A percentile compares a stretch with the other conserved stretches of the same genome.
These are phyloP conservation scores for Pachypeltis micranthus DNA, from an alignment of 1,140 invertebrate species.

Conservation along the genomic window DNA sequence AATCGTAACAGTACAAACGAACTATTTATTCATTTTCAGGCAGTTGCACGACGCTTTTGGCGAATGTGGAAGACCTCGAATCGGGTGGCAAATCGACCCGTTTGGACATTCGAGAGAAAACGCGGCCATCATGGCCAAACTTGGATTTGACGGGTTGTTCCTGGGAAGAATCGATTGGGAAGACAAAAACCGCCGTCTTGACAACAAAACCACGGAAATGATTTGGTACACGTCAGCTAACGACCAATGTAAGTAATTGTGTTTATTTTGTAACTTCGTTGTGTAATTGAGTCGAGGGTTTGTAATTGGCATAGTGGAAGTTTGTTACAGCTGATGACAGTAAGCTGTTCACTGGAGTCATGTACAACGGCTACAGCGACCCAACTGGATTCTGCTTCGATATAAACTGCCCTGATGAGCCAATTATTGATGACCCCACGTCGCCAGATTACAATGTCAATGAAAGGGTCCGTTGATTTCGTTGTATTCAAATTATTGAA, in stretches of 20 bases:
- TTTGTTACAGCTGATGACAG: conserved; percentile 25
- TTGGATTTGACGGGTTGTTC: conserved; percentile 60
- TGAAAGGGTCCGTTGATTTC: conserved; percentile 45
- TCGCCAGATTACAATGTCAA: conserved; percentile 62
- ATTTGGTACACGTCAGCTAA: conserved; percentile 46
- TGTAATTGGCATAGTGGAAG: too few species aligned
- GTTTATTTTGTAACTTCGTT: too few species aligned
- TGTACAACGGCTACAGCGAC: conserved; percentile 68
- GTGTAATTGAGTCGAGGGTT: neutral
- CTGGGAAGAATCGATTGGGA: conserved; percentile 64
- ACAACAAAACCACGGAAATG: conserved; percentile 57
- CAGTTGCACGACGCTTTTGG: conserved; percentile 52
- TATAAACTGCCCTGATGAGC: conserved; percentile 65
- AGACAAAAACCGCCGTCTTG: conserved; percentile 50
- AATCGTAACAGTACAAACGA: neutral
- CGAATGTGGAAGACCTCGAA: conserved; percentile 47
- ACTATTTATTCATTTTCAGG: conserved; percentile 27
- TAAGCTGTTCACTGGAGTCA: conserved; percentile 55
- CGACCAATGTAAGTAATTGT: conserved; percentile 9
- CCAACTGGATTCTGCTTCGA: conserved; percentile 87
- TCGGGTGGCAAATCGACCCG: conserved; percentile 65
- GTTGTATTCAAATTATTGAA: too few species aligned
- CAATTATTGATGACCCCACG: conserved; percentile 59
- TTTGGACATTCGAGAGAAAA: conserved; percentile 62
- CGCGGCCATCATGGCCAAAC: conserved; percentile 54